These are phyloP conservation scores for Brachionus sp. DNA, from an alignment of 1,140 invertebrate species.

Conservation along the genomic window DNA sequence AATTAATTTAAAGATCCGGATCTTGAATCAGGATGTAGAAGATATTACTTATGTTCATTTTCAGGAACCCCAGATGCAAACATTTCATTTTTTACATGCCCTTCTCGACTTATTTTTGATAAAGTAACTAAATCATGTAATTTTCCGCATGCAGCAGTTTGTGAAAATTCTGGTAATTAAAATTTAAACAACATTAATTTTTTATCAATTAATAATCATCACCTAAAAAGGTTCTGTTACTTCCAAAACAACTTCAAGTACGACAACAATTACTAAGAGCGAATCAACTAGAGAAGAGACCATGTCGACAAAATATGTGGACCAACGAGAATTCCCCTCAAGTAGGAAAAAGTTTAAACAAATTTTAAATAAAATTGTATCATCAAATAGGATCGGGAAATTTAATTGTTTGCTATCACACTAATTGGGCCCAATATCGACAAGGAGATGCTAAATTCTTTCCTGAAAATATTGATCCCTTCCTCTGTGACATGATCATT, in stretches of 20 bases:
- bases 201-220: not conserved
- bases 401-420: slow-evolving; percentile 74
- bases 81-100: not conserved
- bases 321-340: not conserved
- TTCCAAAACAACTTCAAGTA: not conserved
- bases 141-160: slow-evolving; percentile 13
- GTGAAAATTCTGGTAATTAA: not conserved
- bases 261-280: not conserved
- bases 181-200: not conserved
- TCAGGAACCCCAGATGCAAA: not conserved
- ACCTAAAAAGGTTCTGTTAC: not conserved
- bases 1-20: not conserved
- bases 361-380: too few relatives aligned
- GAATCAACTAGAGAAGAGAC: not conserved
- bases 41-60: slow-evolving; percentile 4
- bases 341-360: too few relatives aligned
- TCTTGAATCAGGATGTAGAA: not conserved
- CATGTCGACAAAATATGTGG: not conserved
- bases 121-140: slow-evolving; percentile 21
- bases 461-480: slow-evolving; percentile 78
- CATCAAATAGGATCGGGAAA: not conserved
- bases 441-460: slow-evolving; percentile 78
- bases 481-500: slow-evolving; percentile 83
- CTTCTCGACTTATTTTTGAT: slow-evolving; percentile 11
- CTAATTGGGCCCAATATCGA: slow-evolving; percentile 84